Evolutionary conservation across 2,888 invertebrate species (phyloP).

Genomic region (Chalcis sispes): DNA sequence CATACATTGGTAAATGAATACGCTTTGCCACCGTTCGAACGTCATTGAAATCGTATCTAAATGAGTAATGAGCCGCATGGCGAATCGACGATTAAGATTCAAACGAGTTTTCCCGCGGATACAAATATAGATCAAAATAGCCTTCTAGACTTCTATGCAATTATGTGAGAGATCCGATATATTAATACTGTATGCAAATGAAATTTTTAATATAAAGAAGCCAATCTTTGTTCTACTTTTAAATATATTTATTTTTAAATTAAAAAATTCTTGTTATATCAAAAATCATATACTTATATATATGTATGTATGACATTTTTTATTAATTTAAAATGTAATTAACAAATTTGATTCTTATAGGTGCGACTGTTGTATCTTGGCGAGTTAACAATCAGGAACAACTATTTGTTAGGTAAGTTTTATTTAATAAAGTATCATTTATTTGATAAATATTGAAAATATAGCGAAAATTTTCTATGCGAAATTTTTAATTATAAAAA

Average conservation of each 20-base stretch:
- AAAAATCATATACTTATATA: too few relatives aligned
- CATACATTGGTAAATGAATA: background rate
- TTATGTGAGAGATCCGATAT: too few relatives aligned
- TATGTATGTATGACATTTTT: too few relatives aligned
- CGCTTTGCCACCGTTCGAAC: slow-evolving; percentile 7
- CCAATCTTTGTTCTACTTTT: too few relatives aligned
- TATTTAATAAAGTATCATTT: slow-evolving; percentile 10
- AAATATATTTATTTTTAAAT: too few relatives aligned
- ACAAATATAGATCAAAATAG: slow-evolving; percentile 17
- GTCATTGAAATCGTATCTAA: slow-evolving; percentile 20
- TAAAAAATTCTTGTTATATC: too few relatives aligned
- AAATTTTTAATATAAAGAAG: too few relatives aligned
- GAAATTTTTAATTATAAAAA: too few relatives aligned
- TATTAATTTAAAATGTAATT: too few relatives aligned
- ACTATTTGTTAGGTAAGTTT: slow-evolving; percentile 93
- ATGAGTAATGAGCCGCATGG: slow-evolving; percentile 2
- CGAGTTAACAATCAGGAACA: slow-evolving; percentile 97
- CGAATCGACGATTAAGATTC: slow-evolving; percentile 23
- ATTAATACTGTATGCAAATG: too few relatives aligned
- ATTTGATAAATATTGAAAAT: too few relatives aligned
- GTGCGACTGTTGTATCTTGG: slow-evolving; percentile 98
- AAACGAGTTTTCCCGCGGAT: slow-evolving; percentile 45
- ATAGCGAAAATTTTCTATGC: background rate
- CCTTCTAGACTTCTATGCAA: too few relatives aligned
- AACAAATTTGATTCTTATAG: slow-evolving; percentile 78